phyloP scores from a whole-genome alignment of 2,113 vertebrate species.

The Bucco capensis region DNA sequence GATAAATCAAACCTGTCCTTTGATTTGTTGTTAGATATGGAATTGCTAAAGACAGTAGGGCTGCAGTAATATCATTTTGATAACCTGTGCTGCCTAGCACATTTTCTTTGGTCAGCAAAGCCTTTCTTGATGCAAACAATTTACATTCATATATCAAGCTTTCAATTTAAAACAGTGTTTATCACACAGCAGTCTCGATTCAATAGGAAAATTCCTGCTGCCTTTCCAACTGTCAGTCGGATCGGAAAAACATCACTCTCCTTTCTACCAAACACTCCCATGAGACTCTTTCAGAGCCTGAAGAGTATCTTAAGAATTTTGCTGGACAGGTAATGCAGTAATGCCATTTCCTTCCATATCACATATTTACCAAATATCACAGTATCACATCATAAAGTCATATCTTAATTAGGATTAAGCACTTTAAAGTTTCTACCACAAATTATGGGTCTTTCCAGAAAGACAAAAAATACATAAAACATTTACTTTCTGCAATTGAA shows the following conservation, averaged over 20 bases:
- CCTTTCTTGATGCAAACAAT: neutral
- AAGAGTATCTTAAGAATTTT: neutral
- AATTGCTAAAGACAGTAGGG: neutral
- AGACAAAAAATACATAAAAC: neutral
- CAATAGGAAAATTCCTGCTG: neutral
- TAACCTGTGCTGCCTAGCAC: neutral
- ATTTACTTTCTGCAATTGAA: neutral
- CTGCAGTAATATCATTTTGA: neutral
- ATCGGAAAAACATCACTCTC: neutral
- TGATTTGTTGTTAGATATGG: neutral
- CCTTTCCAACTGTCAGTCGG: conserved; percentile 3
- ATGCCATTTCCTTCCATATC: neutral
- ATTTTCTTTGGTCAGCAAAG: neutral
- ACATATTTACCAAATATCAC: neutral
- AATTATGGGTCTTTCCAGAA: neutral
- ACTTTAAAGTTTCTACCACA: neutral
- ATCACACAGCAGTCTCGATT: neutral
- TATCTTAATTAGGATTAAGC: neutral
- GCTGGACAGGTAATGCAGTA: neutral
- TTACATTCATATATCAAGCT: neutral
- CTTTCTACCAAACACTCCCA: neutral
- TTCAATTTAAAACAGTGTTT: neutral
- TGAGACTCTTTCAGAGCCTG: neutral
- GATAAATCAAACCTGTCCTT: neutral
- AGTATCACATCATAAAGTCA: no score